Conservation (phyloP, 2,797 vertebrate species). For the Hipposideros larvatus region DNA sequence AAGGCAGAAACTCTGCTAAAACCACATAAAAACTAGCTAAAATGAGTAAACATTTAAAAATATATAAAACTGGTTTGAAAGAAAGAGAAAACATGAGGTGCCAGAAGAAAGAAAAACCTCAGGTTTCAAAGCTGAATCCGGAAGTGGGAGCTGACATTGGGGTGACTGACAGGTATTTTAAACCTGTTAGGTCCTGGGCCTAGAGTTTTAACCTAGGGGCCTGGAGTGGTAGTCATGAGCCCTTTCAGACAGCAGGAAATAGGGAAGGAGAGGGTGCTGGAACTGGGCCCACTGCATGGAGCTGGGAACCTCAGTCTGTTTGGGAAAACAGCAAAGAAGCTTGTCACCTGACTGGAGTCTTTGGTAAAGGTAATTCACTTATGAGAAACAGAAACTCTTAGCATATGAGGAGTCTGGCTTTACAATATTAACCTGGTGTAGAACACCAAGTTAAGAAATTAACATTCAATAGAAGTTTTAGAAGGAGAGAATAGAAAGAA, state of each 20-base stretch:
- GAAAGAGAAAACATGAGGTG: background rate
- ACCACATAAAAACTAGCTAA: background rate
- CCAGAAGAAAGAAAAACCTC: background rate
- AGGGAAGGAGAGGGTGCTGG: background rate
- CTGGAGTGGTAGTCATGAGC: background rate
- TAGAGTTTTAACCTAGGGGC: background rate
- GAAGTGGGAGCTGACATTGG: background rate
- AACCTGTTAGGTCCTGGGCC: background rate
- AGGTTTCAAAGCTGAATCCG: background rate
- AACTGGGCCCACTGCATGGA: background rate
- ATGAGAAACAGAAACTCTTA: background rate
- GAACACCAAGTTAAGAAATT: background rate
- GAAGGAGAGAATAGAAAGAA: background rate
- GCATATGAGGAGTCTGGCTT: background rate
- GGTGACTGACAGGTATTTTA: background rate
- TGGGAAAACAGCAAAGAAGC: background rate
- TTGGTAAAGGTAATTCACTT: background rate
- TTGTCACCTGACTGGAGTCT: background rate
- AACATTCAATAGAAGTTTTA: background rate
- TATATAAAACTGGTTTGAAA: background rate
- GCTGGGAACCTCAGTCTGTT: background rate
- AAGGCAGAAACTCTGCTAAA: background rate
- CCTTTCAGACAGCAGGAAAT: background rate
- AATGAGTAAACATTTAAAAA: background rate
- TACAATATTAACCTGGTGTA: background rate